Evolutionary conservation across 64 coral and sea anemone species (phyloP).

Genomic region (Montipora cactus): DNA sequence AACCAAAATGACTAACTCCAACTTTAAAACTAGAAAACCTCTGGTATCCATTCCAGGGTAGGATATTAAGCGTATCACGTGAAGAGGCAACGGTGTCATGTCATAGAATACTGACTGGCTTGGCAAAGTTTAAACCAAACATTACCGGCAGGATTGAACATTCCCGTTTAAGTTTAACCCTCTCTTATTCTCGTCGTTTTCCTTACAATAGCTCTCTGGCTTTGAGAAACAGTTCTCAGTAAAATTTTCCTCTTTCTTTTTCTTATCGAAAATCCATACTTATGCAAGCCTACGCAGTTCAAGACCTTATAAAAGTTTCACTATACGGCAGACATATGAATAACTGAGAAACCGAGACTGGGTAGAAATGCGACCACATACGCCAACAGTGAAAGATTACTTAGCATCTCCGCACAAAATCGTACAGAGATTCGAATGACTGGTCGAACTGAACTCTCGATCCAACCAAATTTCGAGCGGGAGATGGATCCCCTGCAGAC

Average conservation of each 20-base stretch:
- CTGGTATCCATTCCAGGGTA: too few species aligned
- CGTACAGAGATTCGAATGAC: neutral
- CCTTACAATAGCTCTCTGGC: neutral
- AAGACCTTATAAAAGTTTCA: neutral
- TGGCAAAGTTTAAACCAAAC: neutral
- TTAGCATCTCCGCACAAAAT: neutral
- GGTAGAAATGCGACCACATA: neutral
- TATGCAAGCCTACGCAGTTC: neutral
- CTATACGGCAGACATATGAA: neutral
- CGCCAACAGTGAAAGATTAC: neutral
- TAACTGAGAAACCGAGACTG: neutral
- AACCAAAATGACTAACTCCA: too few species aligned
- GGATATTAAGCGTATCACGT: neutral
- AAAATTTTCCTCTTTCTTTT: neutral
- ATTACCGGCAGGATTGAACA: neutral
- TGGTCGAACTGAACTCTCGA: neutral
- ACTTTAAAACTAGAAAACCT: too few species aligned
- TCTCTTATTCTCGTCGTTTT: neutral
- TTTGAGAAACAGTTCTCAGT: neutral
- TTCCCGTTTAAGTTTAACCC: neutral
- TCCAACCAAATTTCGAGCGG: neutral
- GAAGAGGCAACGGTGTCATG: neutral
- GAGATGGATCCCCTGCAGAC: neutral
- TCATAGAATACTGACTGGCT: neutral
- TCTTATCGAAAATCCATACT: neutral